Base-by-base conservation (phyloP, 2,888 invertebrate genomes). In the Aleiodes testaceus region DNA sequence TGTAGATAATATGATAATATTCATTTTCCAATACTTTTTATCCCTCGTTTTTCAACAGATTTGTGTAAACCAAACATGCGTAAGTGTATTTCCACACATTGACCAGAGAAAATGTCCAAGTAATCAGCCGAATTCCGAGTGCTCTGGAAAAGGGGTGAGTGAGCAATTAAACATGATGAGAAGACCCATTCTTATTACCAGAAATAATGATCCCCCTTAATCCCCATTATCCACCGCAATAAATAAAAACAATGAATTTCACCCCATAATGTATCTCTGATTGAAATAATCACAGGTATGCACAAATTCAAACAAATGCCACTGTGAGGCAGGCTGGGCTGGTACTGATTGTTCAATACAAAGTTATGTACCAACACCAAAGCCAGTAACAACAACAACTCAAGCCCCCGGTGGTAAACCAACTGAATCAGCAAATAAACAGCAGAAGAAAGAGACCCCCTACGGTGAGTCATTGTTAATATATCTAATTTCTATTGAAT, bases 131-230 rank as follows among this genome's bases (percentile, higher is more conserved):
- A 95, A 93, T 84, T 90, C 93, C 81, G 95, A 97, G 87, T 99
- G 99, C 89, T 98, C 98, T 71, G 96, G 95, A 74, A 94, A 95
- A 89, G 99, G 99, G 90, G 98, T 98, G 89, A 93, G 95, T 92
- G 20, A 22, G 26, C 55, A 53, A 22, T 61, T n/a, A 44, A 47
- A 47, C n/a, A 45, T 12, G 50, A 14, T 50, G 59, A 68, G 59
- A 6, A 45, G 26, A 53, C n/a, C n/a, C 55, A 16, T 44, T 5
- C 36, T 5, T 26, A 26, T 26, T 26, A 5, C 3, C 26, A 26
- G 26, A 45, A 26, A 36, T 36, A 36, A 36, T 36, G 2, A 6
- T 36, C 11, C 7, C 11, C 9, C 9, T 36, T 36, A 2, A 7
- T 36, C 7, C 7, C 9, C 7, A 36, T 11, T 36, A 3, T 1